phyloP scores from a whole-genome alignment of 2,797 vertebrate genomes.

The Adrianichthys oophorus region DNA sequence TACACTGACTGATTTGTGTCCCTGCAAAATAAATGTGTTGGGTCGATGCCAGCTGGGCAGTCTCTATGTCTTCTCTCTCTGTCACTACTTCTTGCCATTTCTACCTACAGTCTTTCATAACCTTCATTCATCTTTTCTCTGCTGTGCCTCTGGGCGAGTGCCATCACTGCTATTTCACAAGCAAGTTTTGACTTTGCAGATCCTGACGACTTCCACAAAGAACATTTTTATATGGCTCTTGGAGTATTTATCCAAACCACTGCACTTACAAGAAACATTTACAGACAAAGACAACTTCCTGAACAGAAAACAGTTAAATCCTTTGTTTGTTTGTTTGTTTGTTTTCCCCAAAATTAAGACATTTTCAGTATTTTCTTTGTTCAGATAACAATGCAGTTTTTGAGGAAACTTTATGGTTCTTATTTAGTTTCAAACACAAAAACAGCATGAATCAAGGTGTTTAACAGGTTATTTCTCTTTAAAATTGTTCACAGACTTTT shows the following conservation, averaged over 20 bases:
- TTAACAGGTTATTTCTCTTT: constrained; percentile 48
- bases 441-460: constrained; percentile 57
- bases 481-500: constrained; percentile 32
- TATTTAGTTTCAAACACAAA: constrained; percentile 45
- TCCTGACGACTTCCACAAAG: background rate
- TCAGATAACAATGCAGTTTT: too few species aligned
- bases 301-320: constrained; percentile 52
- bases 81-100: constrained; percentile 47
- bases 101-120: constrained; percentile 40
- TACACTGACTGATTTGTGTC: constrained; percentile 62
- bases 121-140: constrained; percentile 16
- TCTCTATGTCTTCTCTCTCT: constrained; percentile 44
- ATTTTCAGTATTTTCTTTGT: too few species aligned
- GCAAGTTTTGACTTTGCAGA: constrained; percentile 5
- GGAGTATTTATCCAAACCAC: background rate
- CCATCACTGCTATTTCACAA: constrained; percentile 27
- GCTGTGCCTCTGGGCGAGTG: constrained; percentile 9
- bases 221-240: background rate
- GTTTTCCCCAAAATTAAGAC: too few species aligned
- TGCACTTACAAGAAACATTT: constrained; percentile 52
- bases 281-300: constrained; percentile 58
- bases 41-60: constrained; percentile 61
- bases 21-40: constrained; percentile 65
- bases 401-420: constrained; percentile 24
- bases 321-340: constrained; percentile 1